phyloP scores from a whole-genome alignment of 2,888 invertebrate genomes.

The Thyatira batis region DNA sequence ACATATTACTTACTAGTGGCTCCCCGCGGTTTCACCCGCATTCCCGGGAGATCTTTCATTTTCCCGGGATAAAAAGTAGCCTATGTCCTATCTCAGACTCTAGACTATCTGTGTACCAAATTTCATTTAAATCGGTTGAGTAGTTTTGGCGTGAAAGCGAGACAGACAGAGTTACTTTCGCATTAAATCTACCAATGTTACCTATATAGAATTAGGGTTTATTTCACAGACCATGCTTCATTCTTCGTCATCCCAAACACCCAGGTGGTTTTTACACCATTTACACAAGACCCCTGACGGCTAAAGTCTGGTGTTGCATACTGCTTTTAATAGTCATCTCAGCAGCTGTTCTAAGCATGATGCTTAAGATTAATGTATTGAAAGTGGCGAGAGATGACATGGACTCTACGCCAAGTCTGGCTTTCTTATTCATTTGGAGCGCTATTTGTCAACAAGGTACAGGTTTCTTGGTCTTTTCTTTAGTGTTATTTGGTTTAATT shows the following conservation, averaged over 20 bases:
- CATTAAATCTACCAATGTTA: neutral
- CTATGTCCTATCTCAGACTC: too few species aligned
- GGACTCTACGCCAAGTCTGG: constrained; percentile 71
- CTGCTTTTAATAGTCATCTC: constrained; percentile 53
- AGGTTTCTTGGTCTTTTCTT: neutral
- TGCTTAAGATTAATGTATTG: constrained; percentile 42
- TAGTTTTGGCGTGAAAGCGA: too few species aligned
- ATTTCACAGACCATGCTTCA: constrained; percentile 82
- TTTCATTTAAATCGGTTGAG: too few species aligned
- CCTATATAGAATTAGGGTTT: constrained; percentile 1
- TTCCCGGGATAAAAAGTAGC: too few species aligned
- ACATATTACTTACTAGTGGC: too few species aligned
- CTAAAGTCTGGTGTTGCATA: constrained; percentile 81
- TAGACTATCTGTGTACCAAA: too few species aligned
- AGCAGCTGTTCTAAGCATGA: constrained; percentile 37
- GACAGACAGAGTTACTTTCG: too few species aligned
- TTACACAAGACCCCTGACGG: constrained; percentile 84
- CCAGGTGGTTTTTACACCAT: constrained; percentile 82
- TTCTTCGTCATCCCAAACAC: constrained; percentile 86
- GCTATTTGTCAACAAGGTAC: constrained; percentile 77
- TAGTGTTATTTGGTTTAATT: neutral
- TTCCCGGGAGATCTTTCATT: too few species aligned
- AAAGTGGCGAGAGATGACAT: constrained; percentile 28
- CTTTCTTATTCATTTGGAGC: constrained; percentile 69
- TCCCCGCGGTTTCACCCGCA: too few species aligned